Conservation (phyloP, 2,113 vertebrate species). For the Otus sunia region DNA sequence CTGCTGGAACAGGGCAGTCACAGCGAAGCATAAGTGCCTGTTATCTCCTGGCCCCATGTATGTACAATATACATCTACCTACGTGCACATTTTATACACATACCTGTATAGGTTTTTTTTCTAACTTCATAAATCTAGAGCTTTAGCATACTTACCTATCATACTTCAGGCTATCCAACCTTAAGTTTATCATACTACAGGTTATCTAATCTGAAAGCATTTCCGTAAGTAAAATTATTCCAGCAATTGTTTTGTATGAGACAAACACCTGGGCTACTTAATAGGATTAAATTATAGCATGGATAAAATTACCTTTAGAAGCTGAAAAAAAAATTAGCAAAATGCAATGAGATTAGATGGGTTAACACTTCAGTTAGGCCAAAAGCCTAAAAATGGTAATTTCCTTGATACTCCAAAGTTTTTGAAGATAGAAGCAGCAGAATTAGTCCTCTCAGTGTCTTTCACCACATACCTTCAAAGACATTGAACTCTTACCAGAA, state of each 20-base stretch:
- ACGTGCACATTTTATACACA: neutral
- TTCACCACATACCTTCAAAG: neutral
- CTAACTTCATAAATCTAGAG: neutral
- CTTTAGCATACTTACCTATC: neutral
- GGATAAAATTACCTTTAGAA: neutral
- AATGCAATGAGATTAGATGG: neutral
- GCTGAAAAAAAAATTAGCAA: neutral
- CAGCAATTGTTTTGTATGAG: neutral
- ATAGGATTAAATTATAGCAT: neutral
- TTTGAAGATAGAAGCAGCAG: neutral
- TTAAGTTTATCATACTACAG: neutral
- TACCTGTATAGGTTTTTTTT: neutral
- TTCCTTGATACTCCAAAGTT: neutral
- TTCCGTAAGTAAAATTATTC: neutral
- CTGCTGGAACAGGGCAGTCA: neutral
- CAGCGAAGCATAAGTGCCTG: accelerated
- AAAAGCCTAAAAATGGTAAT: neutral
- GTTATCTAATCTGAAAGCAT: neutral
- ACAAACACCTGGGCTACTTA: neutral
- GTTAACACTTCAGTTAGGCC: neutral
- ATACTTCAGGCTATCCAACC: neutral
- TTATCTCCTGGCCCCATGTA: accelerated
- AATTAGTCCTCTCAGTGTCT: neutral
- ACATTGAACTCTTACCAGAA: neutral
- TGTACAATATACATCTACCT: accelerated